These are phyloP conservation scores for Habroteleia sp. DNA, from an alignment of 2,888 invertebrate species.

Conservation along the genomic window DNA sequence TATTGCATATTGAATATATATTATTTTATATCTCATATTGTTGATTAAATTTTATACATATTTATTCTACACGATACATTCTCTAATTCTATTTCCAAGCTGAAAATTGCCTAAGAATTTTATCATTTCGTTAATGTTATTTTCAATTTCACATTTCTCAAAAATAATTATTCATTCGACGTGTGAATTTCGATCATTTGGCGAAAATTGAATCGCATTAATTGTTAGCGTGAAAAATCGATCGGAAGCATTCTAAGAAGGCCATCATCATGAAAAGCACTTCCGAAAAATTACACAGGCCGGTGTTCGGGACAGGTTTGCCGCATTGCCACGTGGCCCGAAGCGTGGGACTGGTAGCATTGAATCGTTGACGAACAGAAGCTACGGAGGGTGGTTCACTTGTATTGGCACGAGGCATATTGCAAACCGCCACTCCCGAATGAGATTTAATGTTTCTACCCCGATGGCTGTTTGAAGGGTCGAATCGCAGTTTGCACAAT, in stretches of 20 bases:
- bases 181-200: too few species aligned
- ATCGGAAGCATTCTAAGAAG: slow-evolving; percentile 24
- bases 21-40: too few species aligned
- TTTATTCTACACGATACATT: too few species aligned
- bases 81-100: too few species aligned
- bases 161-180: too few species aligned
- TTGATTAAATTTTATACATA: too few species aligned
- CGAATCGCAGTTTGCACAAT: slow-evolving; percentile 65
- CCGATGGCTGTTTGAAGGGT: slow-evolving; percentile 64
- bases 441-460: slow-evolving; percentile 64
- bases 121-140: too few species aligned
- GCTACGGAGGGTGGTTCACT: slow-evolving; percentile 67
- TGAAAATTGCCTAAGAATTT: too few species aligned
- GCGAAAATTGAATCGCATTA: too few species aligned
- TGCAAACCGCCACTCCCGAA: slow-evolving; percentile 66
- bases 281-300: slow-evolving; percentile 75
- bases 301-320: slow-evolving; percentile 73
- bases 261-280: slow-evolving; percentile 63
- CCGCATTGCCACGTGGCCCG: slow-evolving; percentile 71
- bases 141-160: too few species aligned
- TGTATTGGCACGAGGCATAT: slow-evolving; percentile 80
- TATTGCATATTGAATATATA: too few species aligned
- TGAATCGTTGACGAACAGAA: slow-evolving; percentile 59
- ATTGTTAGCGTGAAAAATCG: slow-evolving; percentile 23
- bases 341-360: slow-evolving; percentile 75